A percentile compares a stretch with the other conserved stretches of the same genome.
Evolutionary conservation across 2,888 invertebrate genomes (phyloP).

Genomic region (Acutogordius australiensis): DNA sequence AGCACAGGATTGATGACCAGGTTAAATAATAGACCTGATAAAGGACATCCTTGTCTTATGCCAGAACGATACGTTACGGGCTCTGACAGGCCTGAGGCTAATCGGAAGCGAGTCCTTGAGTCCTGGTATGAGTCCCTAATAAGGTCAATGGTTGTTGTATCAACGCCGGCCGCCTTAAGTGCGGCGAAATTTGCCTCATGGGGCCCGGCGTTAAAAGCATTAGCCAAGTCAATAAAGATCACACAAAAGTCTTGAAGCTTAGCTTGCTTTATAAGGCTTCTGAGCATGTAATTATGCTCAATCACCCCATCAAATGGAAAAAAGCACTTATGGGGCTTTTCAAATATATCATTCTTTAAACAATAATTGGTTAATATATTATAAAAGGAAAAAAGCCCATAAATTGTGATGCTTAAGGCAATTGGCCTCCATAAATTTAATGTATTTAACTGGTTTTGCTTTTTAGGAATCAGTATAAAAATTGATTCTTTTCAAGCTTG

Average conservation of each 20-base stretch:
- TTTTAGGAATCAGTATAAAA: not conserved
- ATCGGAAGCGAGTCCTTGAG: not conserved
- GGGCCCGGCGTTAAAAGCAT: constrained; percentile 23
- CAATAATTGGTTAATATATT: too few species aligned
- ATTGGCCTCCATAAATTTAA: constrained; percentile 1
- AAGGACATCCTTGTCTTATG: constrained; percentile 21
- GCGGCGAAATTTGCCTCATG: constrained; percentile 16
- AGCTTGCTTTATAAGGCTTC: constrained; percentile 14
- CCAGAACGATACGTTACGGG: constrained; percentile 16
- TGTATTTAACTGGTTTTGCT: not conserved
- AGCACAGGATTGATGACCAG: constrained; percentile 19
- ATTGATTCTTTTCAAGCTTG: not conserved
- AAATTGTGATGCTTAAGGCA: not conserved
- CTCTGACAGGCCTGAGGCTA: constrained; percentile 13
- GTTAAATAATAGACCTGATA: constrained; percentile 21
- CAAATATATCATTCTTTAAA: too few species aligned
- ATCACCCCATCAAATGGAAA: constrained; percentile 17
- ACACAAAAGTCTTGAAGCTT: constrained; percentile 15
- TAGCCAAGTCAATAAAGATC: constrained; percentile 22
- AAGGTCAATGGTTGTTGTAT: not conserved
- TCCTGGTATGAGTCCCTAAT: constrained; percentile 12
- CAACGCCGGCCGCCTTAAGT: constrained; percentile 10
- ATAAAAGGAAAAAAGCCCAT: too few species aligned
- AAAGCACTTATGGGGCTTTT: constrained; percentile 22
- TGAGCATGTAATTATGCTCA: constrained; percentile 15